Conservation (phyloP, 2,113 vertebrate species). For the Serilophus lunatus region DNA sequence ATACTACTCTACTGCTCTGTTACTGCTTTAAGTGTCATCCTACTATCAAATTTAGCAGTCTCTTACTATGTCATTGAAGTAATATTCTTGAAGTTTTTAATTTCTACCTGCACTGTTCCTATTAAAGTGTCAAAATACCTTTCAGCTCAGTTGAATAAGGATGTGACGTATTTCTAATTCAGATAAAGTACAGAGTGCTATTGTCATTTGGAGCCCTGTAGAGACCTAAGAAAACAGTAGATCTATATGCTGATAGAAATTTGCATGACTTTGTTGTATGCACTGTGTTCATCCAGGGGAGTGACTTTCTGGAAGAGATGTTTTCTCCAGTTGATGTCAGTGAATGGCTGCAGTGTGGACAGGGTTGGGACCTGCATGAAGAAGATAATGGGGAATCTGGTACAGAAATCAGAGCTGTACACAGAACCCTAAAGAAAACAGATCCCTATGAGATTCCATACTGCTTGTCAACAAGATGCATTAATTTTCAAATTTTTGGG, state of each 20-base stretch:
- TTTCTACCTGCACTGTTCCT: background rate
- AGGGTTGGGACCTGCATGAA: accelerated
- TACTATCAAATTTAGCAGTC: background rate
- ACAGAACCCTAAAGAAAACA: background rate
- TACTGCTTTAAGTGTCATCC: background rate
- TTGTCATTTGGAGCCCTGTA: background rate
- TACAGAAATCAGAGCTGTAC: background rate
- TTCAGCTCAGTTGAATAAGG: background rate
- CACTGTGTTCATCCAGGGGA: background rate
- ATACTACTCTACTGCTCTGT: background rate
- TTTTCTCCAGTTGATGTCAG: background rate
- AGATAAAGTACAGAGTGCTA: background rate
- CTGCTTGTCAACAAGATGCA: background rate
- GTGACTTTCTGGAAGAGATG: background rate
- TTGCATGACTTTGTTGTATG: background rate
- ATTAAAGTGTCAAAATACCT: background rate
- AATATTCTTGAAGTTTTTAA: background rate
- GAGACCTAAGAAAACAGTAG: background rate
- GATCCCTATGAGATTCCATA: background rate
- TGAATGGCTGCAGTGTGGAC: background rate
- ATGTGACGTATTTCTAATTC: background rate
- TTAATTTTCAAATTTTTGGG: background rate
- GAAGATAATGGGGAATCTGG: background rate
- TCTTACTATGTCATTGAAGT: background rate
- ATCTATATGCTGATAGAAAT: too few relatives aligned